Conservation (phyloP, 2,888 invertebrate species). For the Eupsilia transversa region DNA sequence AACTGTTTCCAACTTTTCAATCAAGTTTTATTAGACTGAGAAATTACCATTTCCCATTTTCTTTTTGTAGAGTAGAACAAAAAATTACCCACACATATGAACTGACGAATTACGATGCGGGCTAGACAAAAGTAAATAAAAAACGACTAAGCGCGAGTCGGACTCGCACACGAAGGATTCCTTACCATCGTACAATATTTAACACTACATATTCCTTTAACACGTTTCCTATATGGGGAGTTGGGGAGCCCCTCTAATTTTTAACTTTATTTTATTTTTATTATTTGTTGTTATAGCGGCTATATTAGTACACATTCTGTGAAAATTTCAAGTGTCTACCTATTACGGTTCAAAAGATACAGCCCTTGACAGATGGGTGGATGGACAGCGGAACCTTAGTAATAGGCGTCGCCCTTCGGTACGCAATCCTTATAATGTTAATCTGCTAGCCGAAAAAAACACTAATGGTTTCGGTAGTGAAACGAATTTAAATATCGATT, state of each 20-base stretch:
- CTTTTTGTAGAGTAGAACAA: neutral
- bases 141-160: neutral
- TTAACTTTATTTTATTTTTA: neutral
- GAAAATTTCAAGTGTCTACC: neutral
- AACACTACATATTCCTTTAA: neutral
- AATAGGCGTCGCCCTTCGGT: neutral
- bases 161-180: neutral
- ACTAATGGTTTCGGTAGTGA: neutral
- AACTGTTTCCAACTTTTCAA: neutral
- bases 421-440: neutral
- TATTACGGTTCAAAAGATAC: neutral
- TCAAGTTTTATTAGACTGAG: neutral
- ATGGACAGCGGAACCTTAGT: neutral
- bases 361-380: neutral
- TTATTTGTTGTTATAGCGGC: neutral
- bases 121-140: neutral
- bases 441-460: neutral
- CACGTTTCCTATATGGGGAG: neutral
- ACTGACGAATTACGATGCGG: neutral
- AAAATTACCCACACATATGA: conserved; percentile 1
- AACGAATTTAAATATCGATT: conserved; percentile 17
- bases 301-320: neutral
- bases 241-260: neutral
- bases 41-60: conserved; percentile 7
- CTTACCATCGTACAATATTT: neutral